Base-by-base conservation (phyloP, 2,113 vertebrate genomes). In the Myrmophylax atrothorax region DNA sequence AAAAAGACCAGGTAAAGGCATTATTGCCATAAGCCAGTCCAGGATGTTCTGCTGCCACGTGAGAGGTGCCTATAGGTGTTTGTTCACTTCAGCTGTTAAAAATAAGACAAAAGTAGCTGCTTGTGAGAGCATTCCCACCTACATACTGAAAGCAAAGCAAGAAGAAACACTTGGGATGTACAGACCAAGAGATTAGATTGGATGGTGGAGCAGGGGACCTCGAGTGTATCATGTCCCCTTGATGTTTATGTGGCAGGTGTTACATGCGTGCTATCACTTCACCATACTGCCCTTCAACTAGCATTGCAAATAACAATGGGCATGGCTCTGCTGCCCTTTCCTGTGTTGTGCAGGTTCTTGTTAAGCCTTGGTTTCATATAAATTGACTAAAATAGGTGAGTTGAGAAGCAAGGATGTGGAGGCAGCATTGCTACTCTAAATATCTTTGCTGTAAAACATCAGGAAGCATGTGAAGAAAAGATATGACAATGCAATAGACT, bases 151-250 rank as follows among this genome's bases (percentile, higher is more conserved):
- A 47, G 29, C 29, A 91, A 76, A 83, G 44, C 25, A 72, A 59
- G 38, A 23, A 94, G 42, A 64, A 90, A 59, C 40, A 55, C 40
- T 37, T 89, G 23, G 29, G 10, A 46, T 0, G 3, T 20, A 47
- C 9, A 29, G 6, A 10, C 38, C 55, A 60, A 64, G 35, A 23
- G 35, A 50, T 53, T 4, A 79, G 25, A 24, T 23, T 64, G 58
- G 70, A n/a, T 1, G 2, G 38, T 46, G 68, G 33, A 60, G 49
- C 35, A 89, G 64, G 50, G 8, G 29, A 62, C 9, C 9, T 0
- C 0, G 26, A 31, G 3, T 4, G 28, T 17, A 40, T 75, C 12
- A 44, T 0, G 3, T 46, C n/a, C 28, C n/a, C 28, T 56, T 24
- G 64, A 58, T 25, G 12, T 47, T 82, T 50, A 42, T 9, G 37